phyloP scores from a whole-genome alignment of 2,797 vertebrate species.

The Neostethus bicornis region DNA sequence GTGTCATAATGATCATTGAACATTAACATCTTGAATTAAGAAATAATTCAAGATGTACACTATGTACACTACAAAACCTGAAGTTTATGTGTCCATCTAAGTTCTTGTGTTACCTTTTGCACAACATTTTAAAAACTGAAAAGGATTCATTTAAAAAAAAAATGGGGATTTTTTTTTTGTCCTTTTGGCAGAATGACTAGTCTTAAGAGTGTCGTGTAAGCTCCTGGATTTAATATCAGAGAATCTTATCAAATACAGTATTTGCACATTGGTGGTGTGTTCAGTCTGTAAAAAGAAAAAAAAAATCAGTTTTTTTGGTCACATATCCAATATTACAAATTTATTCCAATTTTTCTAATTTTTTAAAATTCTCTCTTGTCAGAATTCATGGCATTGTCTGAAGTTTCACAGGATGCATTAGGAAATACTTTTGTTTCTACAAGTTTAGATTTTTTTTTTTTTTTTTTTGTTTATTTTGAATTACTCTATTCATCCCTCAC shows the following conservation, averaged over 20 bases:
- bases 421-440: not conserved
- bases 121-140: slow-evolving; percentile 2
- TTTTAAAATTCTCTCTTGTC: too few relatives aligned
- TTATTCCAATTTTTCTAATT: not conserved
- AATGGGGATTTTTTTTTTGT: slow-evolving; percentile 34
- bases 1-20: too few relatives aligned
- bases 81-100: slow-evolving; percentile 18
- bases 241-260: slow-evolving; percentile 27
- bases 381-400: too few relatives aligned
- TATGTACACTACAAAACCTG: slow-evolving; percentile 15
- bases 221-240: slow-evolving; percentile 20
- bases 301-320: slow-evolving; percentile 16
- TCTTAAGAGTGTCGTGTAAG: slow-evolving; percentile 32
- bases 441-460: too few relatives aligned
- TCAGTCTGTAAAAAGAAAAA: slow-evolving; percentile 2
- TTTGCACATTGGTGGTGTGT: not conserved
- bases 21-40: too few relatives aligned
- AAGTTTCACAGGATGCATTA: not conserved
- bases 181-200: slow-evolving; percentile 37
- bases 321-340: slow-evolving; percentile 12
- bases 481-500: too few relatives aligned
- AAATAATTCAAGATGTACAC: slow-evolving; percentile 8
- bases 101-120: not conserved
- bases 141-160: slow-evolving; percentile 13
- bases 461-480: too few relatives aligned